Evolutionary conservation across 2,888 invertebrate species (phyloP).

Genomic region (Antitype chi): DNA sequence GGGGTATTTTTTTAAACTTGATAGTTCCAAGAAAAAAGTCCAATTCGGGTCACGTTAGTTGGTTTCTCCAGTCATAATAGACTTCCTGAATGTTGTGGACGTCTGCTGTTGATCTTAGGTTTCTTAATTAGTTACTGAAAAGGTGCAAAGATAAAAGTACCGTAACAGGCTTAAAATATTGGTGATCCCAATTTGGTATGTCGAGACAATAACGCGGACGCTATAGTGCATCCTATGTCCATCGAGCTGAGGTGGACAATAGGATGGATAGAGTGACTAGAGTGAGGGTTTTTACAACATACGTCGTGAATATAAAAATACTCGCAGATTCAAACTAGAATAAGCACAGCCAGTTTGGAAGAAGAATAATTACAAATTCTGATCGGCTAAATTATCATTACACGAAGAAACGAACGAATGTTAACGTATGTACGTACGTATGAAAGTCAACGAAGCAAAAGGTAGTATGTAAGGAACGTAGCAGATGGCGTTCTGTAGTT

Average conservation of each 20-base stretch:
- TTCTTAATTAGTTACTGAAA: not conserved
- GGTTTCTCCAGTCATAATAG: constrained; percentile 1
- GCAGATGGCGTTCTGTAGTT: not conserved
- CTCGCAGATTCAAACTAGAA: not conserved
- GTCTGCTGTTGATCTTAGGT: not conserved
- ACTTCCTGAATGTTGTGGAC: not conserved
- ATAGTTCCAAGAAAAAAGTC: constrained; percentile 43
- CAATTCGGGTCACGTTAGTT: constrained; percentile 49
- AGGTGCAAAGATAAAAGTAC: not conserved
- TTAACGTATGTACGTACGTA: not conserved
- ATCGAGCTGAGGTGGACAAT: not conserved
- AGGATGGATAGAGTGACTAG: too few species aligned
- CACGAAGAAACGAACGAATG: not conserved
- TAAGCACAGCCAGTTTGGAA: not conserved
- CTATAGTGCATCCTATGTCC: not conserved
- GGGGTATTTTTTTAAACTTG: constrained; percentile 50
- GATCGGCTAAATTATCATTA: not conserved
- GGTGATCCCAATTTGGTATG: not conserved
- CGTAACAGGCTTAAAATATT: not conserved
- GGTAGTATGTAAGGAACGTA: too few species aligned
- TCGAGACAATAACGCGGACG: not conserved
- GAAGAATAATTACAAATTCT: not conserved
- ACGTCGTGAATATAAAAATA: not conserved
- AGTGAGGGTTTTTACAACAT: not conserved
- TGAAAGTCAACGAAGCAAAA: not conserved